A percentile compares a stretch with the other conserved stretches of the same genome.
These are phyloP conservation scores for Drosophila pectinifera DNA, from an alignment of 1,140 invertebrate genomes.

Conservation along the genomic window DNA sequence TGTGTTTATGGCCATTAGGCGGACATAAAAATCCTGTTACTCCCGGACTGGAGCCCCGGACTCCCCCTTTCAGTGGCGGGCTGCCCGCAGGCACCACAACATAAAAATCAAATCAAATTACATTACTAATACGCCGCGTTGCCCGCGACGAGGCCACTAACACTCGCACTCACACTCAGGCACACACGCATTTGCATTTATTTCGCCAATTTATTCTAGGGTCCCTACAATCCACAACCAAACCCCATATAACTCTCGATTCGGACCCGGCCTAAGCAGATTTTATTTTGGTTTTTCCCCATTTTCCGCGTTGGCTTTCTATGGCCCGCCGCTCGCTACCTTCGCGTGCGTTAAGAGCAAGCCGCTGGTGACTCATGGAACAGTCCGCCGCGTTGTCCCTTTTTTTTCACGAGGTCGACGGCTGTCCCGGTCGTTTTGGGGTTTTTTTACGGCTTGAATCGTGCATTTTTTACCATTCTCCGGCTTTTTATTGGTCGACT, in stretches of 20 bases:
- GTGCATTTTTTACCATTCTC: slow-evolving; percentile 79
- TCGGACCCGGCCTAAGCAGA: slow-evolving; percentile 33
- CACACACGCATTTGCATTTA: slow-evolving; percentile 70
- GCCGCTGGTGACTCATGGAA: slow-evolving; percentile 57
- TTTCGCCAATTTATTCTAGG: slow-evolving; percentile 66
- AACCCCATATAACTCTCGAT: slow-evolving; percentile 45
- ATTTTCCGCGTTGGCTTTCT: slow-evolving; percentile 18
- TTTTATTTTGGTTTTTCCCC: slow-evolving; percentile 32
- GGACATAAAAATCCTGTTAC: slow-evolving; percentile 49
- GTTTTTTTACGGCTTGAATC: slow-evolving; percentile 71
- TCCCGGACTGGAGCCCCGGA: not conserved
- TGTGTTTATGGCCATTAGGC: slow-evolving; percentile 69
- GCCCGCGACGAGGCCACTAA: slow-evolving; percentile 38
- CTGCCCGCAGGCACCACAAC: slow-evolving; percentile 21
- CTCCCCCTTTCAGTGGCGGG: slow-evolving; percentile 2
- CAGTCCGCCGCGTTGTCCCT: slow-evolving; percentile 24
- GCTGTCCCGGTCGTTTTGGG: slow-evolving; percentile 31
- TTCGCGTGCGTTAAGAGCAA: slow-evolving; percentile 60
- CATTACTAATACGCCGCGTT: slow-evolving; percentile 79
- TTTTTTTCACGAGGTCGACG: slow-evolving; percentile 25
- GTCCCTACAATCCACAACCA: slow-evolving; percentile 18
- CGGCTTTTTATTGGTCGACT: slow-evolving; percentile 62
- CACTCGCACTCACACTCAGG: slow-evolving; percentile 4
- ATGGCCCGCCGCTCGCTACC: slow-evolving; percentile 24
- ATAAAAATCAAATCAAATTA: slow-evolving; percentile 83